Evolutionary conservation across 1,140 invertebrate genomes (phyloP).

Genomic region (Cotesia glomerata): DNA sequence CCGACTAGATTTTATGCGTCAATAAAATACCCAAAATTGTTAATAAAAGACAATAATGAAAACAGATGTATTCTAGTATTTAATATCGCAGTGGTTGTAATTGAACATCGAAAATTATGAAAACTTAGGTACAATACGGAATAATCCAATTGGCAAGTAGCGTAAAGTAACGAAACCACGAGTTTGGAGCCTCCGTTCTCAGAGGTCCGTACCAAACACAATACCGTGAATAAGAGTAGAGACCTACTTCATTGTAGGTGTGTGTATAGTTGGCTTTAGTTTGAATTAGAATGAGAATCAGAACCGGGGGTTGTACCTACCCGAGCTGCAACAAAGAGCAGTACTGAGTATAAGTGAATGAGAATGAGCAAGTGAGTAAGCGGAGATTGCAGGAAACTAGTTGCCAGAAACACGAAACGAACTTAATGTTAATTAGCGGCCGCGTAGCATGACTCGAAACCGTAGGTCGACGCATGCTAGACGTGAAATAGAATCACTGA

Average conservation of each 20-base stretch:
- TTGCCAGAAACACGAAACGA: slow-evolving; percentile 3
- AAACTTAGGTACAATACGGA: not conserved
- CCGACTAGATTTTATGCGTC: no score
- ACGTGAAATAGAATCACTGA: not conserved
- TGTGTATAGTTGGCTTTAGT: no score
- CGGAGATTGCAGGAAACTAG: not conserved
- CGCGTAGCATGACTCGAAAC: not conserved
- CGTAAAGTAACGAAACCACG: not conserved
- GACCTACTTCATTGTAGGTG: no score
- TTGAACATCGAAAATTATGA: not conserved
- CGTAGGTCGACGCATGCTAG: not conserved
- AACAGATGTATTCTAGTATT: no score
- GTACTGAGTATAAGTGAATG: not conserved
- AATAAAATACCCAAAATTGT: no score
- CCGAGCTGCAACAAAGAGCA: no score
- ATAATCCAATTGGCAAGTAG: slow-evolving; percentile 1
- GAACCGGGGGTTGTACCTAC: no score
- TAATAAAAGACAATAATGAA: no score
- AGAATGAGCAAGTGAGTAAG: not conserved
- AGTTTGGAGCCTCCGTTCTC: not conserved
- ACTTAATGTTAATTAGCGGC: slow-evolving; percentile 12
- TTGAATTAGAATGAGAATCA: no score
- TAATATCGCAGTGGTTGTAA: no score
- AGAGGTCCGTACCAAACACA: no score
- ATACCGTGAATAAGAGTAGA: no score